phyloP scores from a whole-genome alignment of 2,888 invertebrate genomes.

The Frankliniella fusca region DNA sequence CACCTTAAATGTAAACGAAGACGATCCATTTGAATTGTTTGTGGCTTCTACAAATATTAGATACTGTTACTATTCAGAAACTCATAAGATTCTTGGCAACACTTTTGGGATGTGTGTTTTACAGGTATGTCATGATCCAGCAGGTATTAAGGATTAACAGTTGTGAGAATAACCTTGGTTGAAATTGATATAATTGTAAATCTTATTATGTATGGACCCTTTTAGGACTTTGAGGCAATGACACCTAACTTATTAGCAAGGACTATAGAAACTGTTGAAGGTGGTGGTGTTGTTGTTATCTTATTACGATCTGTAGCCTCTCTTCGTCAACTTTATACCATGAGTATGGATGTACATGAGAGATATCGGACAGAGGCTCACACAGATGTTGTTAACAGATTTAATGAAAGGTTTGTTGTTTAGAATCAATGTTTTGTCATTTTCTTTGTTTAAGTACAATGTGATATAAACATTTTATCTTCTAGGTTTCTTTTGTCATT shows the following conservation, averaged over 20 bases:
- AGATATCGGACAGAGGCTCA: conserved; percentile 93
- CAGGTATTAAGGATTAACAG: neutral
- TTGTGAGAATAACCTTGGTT: neutral
- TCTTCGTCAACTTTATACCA: conserved; percentile 87
- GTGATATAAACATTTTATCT: conserved; percentile 28
- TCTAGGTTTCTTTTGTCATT: conserved; percentile 77
- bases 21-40: conserved; percentile 94
- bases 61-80: conserved; percentile 95
- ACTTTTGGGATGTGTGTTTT: conserved; percentile 94
- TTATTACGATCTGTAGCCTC: conserved; percentile 81
- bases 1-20: conserved; percentile 84
- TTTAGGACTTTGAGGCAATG: conserved; percentile 91
- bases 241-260: conserved; percentile 95
- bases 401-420: conserved; percentile 75
- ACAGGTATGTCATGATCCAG: conserved; percentile 58
- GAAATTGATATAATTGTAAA: neutral
- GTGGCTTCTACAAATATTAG: conserved; percentile 93
- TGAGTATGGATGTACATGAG: conserved; percentile 98
- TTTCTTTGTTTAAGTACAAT: neutral
- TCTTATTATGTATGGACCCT: conserved; percentile 35
- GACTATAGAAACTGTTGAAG: conserved; percentile 97
- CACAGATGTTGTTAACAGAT: conserved; percentile 83
- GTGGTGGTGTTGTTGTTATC: conserved; percentile 88
- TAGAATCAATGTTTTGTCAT: neutral
- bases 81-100: conserved; percentile 94